phyloP scores from a whole-genome alignment of 2,888 invertebrate species.

The Netelia fuscicornis region DNA sequence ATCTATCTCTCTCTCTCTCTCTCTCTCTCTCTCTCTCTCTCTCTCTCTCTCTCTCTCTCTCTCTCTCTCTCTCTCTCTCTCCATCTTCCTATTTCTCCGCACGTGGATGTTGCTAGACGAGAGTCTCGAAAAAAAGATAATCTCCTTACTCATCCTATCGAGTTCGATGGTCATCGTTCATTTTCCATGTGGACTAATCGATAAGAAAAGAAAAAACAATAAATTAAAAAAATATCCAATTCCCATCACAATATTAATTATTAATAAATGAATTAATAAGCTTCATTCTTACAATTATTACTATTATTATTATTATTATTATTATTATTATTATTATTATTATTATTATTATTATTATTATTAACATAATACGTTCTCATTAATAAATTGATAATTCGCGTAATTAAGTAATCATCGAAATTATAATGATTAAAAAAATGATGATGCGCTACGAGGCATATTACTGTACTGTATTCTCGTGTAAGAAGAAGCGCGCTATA shows the following conservation, averaged over 20 bases:
- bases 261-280: too few relatives aligned
- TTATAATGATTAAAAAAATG: too few relatives aligned
- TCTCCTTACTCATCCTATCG: not conserved
- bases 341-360: too few relatives aligned
- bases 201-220: not conserved
- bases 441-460: not conserved
- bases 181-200: not conserved
- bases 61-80: not conserved
- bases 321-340: too few relatives aligned
- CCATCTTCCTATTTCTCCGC: not conserved
- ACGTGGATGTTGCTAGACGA: conserved; percentile 5
- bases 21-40: not conserved
- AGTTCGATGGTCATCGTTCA: not conserved
- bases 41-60: not conserved
- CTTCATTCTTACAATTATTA: too few relatives aligned
- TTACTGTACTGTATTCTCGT: conserved; percentile 6
- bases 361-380: too few relatives aligned
- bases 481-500: conserved; percentile 39
- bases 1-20: not conserved
- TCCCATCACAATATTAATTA: too few relatives aligned
- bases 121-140: conserved; percentile 3
- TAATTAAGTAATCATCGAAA: too few relatives aligned
- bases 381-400: too few relatives aligned
- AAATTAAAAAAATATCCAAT: not conserved
- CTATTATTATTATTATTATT: too few relatives aligned